Conservation (phyloP, 2,797 vertebrate species). For the Microctenopoma lineatum region DNA sequence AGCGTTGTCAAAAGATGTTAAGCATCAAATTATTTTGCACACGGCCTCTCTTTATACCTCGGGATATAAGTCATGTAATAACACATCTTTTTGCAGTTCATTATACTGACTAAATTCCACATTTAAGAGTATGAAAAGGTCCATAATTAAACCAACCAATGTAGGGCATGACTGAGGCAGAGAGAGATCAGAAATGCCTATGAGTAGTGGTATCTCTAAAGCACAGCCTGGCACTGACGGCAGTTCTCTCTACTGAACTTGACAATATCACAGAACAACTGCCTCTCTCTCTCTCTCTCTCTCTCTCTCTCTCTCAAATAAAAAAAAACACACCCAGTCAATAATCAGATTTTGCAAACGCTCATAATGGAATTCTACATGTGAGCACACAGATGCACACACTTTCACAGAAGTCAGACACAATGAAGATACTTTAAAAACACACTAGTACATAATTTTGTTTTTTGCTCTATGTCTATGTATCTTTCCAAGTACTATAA, state of each 20-base stretch:
- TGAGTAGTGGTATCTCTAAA: conserved; percentile 48
- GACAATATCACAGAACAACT: conserved; percentile 48
- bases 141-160: conserved; percentile 58
- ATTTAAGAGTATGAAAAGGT: conserved; percentile 41
- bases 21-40: conserved; percentile 26
- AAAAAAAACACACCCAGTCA: conserved; percentile 19
- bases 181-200: conserved; percentile 52
- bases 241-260: conserved; percentile 49
- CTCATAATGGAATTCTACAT: conserved; percentile 28
- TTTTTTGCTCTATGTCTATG: conserved; percentile 22
- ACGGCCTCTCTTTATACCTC: conserved; percentile 11
- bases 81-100: conserved; percentile 24
- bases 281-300: conserved; percentile 4
- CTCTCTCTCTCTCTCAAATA: conserved; percentile 14
- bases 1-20: conserved; percentile 13
- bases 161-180: conserved; percentile 57
- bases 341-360: conserved; percentile 11
- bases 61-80: conserved; percentile 33
- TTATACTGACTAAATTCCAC: conserved; percentile 43
- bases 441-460: conserved; percentile 19
- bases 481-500: conserved; percentile 49
- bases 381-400: conserved; percentile 18
- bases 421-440: conserved; percentile 27
- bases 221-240: conserved; percentile 52
- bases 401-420: conserved; percentile 42